Base-by-base conservation (phyloP, 2,797 vertebrate genomes). In the Borostomias antarcticus region DNA sequence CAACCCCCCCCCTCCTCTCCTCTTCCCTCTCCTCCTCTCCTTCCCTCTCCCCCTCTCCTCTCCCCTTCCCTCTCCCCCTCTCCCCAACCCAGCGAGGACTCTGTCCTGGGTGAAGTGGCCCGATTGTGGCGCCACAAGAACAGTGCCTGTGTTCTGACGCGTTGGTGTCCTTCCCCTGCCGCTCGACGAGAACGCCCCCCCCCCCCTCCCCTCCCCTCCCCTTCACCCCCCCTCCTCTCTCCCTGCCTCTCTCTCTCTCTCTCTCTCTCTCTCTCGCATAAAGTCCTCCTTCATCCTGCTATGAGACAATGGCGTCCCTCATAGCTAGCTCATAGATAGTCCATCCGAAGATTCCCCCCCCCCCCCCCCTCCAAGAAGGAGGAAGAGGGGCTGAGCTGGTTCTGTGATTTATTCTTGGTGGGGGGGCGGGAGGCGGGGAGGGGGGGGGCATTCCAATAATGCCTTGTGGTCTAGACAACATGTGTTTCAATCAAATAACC, bases 141-240 rank as follows among this genome's bases (percentile, higher is more conserved):
- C 64, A 52, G 47, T n/a, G 71, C 78, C 64, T 79, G 73, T 68
- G 73, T 86, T n/a, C 76, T 45, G 64, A 66, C 29, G 6, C 61
- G 84, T 76, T 83, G 82, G 82, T 88, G 87, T 84, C 74, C 73
- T 79, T 86, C 72, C 72, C 66, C n/a, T 67, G 72, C 56, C 54
- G 69, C 54, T 21, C 67, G 50, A 30, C 57, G 13, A 75, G 66
- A 64, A 21, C 66, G 33, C 58, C 62, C 52, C 62, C 6, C 62
- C 43, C 15, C 1, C 47, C 47, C 57, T 53, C 68, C 45, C 19
- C 17, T 6, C 9, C 9, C 56, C 29, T 68, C 58, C 51, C 63
- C 56, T 68, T 51, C 40, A 54, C 15, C 17, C 1, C 5, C 9
- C 51, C 32, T 61, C 21, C 33, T 6, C 40, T 26, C 62, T 50